Conservation (phyloP, 2,797 vertebrate genomes). For the Pseudomugil gertrudae region DNA sequence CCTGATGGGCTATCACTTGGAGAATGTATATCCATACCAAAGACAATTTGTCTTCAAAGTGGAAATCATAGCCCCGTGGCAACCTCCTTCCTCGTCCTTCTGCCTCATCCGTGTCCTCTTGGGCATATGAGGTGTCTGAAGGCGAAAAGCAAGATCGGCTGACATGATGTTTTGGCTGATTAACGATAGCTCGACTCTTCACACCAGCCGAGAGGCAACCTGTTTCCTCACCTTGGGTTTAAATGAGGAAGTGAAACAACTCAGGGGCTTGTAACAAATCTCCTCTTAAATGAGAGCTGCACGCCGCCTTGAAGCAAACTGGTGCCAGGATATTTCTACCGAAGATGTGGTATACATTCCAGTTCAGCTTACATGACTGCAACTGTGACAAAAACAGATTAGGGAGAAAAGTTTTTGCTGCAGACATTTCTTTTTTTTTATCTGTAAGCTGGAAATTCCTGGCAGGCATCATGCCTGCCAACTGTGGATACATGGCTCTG, state of each 20-base stretch:
- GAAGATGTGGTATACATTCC: conserved; percentile 11
- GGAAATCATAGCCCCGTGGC: conserved; percentile 23
- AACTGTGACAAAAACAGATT: conserved; percentile 13
- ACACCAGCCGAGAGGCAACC: conserved; percentile 23
- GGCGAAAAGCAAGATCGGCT: conserved; percentile 43
- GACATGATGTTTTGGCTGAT: conserved; percentile 54
- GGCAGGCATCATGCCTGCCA: conserved; percentile 31
- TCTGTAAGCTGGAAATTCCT: conserved; percentile 29
- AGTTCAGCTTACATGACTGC: conserved; percentile 25
- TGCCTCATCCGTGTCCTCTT: conserved; percentile 42
- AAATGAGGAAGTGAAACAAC: conserved; percentile 15
- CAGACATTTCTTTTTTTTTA: neutral
- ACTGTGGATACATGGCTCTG: conserved; percentile 53
- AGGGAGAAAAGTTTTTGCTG: conserved; percentile 2
- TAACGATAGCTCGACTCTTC: conserved; percentile 40
- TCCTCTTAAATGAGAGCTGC: conserved; percentile 37
- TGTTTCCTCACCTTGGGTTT: conserved; percentile 37
- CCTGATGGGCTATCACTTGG: conserved; percentile 59
- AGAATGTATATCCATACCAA: conserved; percentile 50
- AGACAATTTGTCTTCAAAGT: conserved; percentile 68
- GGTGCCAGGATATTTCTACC: conserved; percentile 16
- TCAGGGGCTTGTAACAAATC: conserved; percentile 43
- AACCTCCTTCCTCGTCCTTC: conserved; percentile 18
- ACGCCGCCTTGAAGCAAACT: conserved; percentile 22
- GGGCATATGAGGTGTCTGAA: conserved; percentile 44